These are phyloP conservation scores for Drosophila bocki DNA, from an alignment of 1,140 invertebrate species.

Conservation along the genomic window DNA sequence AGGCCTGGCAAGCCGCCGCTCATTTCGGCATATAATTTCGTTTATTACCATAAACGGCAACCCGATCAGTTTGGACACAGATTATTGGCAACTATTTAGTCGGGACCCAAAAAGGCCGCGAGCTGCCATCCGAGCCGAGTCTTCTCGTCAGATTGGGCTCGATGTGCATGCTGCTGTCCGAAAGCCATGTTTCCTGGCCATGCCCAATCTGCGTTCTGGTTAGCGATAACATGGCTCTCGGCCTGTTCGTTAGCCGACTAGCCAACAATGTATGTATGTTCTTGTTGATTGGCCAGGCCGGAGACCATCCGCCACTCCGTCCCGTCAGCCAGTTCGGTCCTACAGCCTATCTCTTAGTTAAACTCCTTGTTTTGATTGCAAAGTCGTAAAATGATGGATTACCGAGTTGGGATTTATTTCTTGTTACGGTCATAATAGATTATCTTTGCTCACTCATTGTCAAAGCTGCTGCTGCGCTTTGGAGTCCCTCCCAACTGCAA, in stretches of 20 bases:
- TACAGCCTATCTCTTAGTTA: constrained; percentile 55
- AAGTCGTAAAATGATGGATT: constrained; percentile 81
- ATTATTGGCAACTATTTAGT: constrained; percentile 82
- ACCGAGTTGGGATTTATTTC: constrained; percentile 79
- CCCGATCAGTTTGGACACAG: constrained; percentile 77
- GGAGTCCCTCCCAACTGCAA: constrained; percentile 16
- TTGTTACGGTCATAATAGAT: constrained; percentile 82
- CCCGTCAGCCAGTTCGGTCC: constrained; percentile 7
- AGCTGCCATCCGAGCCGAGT: constrained; percentile 64
- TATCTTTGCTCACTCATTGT: constrained; percentile 80
- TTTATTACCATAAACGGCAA: constrained; percentile 82
- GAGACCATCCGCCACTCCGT: constrained; percentile 13
- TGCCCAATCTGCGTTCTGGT: constrained; percentile 55
- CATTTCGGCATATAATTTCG: constrained; percentile 78
- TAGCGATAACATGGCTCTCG: constrained; percentile 60
- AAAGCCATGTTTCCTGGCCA: constrained; percentile 68
- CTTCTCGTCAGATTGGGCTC: constrained; percentile 52
- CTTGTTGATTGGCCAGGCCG: constrained; percentile 62
- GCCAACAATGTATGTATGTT: constrained; percentile 38
- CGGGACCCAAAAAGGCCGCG: constrained; percentile 55
- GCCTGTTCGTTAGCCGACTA: constrained; percentile 66
- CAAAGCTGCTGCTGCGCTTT: constrained; percentile 44
- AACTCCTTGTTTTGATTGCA: constrained; percentile 81
- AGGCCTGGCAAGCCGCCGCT: constrained; percentile 19
- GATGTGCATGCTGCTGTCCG: constrained; percentile 51